These are phyloP conservation scores for Megaleporinus macrocephalus DNA, from an alignment of 2,113 vertebrate genomes.

Conservation along the genomic window DNA sequence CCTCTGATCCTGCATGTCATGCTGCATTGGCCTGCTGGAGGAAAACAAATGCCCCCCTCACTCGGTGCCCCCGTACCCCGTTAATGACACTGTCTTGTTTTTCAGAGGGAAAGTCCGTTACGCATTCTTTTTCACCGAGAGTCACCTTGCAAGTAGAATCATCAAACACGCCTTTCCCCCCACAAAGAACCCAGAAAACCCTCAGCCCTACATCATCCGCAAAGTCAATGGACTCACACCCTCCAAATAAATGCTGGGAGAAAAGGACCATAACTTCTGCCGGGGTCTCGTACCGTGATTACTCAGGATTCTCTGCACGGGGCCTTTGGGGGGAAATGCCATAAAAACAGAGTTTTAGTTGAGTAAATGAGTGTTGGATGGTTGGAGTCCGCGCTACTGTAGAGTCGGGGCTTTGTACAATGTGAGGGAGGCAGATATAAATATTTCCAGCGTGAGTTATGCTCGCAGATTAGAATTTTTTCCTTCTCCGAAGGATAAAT, in stretches of 20 bases:
- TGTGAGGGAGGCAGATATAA: slow-evolving; percentile 63
- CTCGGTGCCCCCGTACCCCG: neutral
- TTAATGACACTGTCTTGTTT: slow-evolving; percentile 24
- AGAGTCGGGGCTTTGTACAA: slow-evolving; percentile 46
- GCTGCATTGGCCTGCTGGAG: neutral
- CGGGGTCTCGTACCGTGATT: neutral
- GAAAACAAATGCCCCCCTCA: slow-evolving; percentile 21
- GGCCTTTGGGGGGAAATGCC: neutral
- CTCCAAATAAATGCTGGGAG: slow-evolving; percentile 8
- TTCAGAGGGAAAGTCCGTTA: slow-evolving; percentile 3
- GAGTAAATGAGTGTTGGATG: slow-evolving; percentile 44
- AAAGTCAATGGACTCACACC: slow-evolving; percentile 6
- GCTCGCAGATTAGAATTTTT: slow-evolving; percentile 66
- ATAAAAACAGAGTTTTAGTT: slow-evolving; percentile 16
- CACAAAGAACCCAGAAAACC: neutral
- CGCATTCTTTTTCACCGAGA: slow-evolving; percentile 24
- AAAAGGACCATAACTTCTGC: neutral
- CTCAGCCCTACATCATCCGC: slow-evolving; percentile 1
- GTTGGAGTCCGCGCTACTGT: slow-evolving; percentile 32
- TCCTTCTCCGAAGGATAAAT: slow-evolving; percentile 66
- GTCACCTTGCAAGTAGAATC: slow-evolving; percentile 41
- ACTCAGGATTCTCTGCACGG: neutral
- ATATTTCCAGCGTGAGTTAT: slow-evolving; percentile 61
- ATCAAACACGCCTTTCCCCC: slow-evolving; percentile 10
- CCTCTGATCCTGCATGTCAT: neutral